Percentiles rank a stretch among this genome's conserved stretches.
These are phyloP conservation scores for Mustela nigripes DNA, from an alignment of 2,113 vertebrate species.

Conservation along the genomic window DNA sequence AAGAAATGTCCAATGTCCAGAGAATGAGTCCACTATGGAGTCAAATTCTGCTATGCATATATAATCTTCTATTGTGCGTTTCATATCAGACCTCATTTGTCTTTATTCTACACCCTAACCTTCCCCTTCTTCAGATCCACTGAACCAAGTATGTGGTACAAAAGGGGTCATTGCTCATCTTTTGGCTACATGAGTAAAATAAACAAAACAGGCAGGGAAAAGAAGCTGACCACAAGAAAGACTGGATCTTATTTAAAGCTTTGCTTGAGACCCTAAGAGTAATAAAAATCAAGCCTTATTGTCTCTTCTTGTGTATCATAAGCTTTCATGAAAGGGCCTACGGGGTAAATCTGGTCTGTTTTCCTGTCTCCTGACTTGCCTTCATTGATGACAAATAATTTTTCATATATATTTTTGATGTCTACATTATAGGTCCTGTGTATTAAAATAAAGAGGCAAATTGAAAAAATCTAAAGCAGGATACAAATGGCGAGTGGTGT, in stretches of 20 bases:
- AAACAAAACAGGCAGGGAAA: neutral
- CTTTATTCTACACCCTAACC: neutral
- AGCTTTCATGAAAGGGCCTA: neutral
- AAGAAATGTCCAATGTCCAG: neutral
- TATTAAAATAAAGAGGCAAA: neutral
- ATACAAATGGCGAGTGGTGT: neutral
- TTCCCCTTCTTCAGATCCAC: neutral
- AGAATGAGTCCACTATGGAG: neutral
- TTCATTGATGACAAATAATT: neutral
- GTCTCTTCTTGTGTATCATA: neutral
- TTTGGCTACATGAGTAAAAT: neutral
- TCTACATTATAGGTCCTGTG: neutral
- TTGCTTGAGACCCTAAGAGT: conserved; percentile 2
- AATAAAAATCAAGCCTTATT: neutral
- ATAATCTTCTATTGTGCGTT: neutral
- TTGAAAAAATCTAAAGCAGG: neutral
- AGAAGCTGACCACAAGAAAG: neutral
- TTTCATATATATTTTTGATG: neutral
- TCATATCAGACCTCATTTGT: neutral
- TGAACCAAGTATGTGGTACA: neutral
- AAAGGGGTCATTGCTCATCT: neutral
- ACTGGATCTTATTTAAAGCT: neutral
- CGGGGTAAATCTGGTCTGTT: neutral
- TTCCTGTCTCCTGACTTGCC: neutral
- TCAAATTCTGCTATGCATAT: neutral